Conservation (phyloP, 2,888 invertebrate species). For the Leptothorax acervorum region DNA sequence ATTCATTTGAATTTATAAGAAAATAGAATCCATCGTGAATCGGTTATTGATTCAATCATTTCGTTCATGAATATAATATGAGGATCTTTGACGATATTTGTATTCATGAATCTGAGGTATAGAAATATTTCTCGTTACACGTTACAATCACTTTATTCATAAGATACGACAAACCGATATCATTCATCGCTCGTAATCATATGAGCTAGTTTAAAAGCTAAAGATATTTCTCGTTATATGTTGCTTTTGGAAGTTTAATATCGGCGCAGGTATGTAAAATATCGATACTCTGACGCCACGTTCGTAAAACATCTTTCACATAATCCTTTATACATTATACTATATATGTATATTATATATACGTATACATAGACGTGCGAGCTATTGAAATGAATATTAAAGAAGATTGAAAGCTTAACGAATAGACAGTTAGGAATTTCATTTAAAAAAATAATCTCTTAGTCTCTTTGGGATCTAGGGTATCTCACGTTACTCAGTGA, state of each 20-base stretch:
- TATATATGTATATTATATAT: background rate
- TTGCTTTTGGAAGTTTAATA: constrained; percentile 3
- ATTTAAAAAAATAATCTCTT: constrained; percentile 44
- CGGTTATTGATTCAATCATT: constrained; percentile 18
- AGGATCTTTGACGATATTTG: background rate
- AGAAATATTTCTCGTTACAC: constrained; percentile 12
- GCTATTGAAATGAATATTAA: constrained; percentile 29
- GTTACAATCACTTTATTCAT: constrained; percentile 14
- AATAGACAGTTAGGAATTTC: constrained; percentile 21
- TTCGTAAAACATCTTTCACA: constrained; percentile 1
- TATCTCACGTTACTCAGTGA: constrained; percentile 22
- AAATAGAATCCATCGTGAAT: constrained; percentile 3
- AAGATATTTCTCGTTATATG: constrained; percentile 34
- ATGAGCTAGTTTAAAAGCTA: background rate
- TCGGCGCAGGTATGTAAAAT: background rate
- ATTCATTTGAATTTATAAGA: constrained; percentile 27
- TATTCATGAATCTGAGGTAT: constrained; percentile 1
- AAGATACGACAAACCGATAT: constrained; percentile 6
- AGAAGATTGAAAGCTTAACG: constrained; percentile 40
- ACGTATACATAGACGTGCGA: background rate
- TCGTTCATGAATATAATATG: constrained; percentile 25
- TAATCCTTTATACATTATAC: background rate
- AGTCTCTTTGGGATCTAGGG: background rate
- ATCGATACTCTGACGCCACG: background rate
- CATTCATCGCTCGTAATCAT: background rate